Evolutionary conservation across 2,797 vertebrate genomes (phyloP).

Genomic region (Alosa sapidissima): DNA sequence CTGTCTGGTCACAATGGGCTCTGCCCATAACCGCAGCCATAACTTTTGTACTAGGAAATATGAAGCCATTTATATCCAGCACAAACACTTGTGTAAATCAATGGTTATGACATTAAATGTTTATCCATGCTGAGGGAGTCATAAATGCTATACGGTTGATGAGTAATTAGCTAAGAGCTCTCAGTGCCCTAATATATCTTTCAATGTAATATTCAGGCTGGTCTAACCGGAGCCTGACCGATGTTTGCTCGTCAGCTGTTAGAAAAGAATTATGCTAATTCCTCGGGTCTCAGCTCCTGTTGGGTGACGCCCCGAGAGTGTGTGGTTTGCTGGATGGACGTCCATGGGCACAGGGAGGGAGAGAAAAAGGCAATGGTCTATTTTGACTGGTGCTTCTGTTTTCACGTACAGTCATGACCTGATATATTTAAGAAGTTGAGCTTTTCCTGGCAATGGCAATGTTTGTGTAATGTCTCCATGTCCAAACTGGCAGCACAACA

Average conservation of each 20-base stretch:
- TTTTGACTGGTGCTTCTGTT: conserved; percentile 14
- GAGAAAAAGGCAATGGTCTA: neutral
- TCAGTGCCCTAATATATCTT: neutral
- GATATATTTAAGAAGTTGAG: conserved; percentile 6
- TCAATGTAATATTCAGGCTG: neutral
- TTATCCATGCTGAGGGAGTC: neutral
- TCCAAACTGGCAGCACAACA: conserved; percentile 5
- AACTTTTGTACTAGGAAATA: conserved; percentile 14
- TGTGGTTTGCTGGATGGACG: neutral
- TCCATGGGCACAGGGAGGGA: neutral
- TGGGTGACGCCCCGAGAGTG: neutral
- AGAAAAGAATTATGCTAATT: conserved; percentile 23
- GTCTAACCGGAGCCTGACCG: neutral
- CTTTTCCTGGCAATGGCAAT: conserved; percentile 1
- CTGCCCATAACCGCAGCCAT: conserved; percentile 9
- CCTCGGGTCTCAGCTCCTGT: neutral
- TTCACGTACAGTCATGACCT: neutral
- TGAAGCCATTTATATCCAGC: neutral
- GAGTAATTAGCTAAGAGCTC: conserved; percentile 22
- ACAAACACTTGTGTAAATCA: conserved; percentile 16
- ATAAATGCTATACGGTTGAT: conserved; percentile 21
- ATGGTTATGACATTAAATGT: neutral
- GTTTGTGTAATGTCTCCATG: neutral
- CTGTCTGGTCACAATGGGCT: conserved; percentile 7
- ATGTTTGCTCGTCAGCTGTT: neutral